phyloP scores from a whole-genome alignment of 1,140 invertebrate species.

The Atopsyche davidsoni region DNA sequence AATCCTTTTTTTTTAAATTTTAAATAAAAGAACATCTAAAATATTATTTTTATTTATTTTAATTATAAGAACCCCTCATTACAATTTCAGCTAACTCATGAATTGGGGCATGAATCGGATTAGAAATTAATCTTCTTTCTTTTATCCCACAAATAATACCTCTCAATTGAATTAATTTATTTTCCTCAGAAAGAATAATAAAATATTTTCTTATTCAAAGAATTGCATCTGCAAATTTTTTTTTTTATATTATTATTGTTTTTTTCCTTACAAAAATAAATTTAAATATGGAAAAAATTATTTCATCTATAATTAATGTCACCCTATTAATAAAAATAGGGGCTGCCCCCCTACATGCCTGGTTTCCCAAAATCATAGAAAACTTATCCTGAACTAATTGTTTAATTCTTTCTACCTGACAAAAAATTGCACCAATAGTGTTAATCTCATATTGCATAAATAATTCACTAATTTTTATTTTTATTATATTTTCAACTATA shows the following conservation, averaged over 20 bases:
- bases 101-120: constrained; percentile 47
- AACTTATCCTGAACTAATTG: constrained; percentile 41
- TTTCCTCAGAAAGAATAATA: constrained; percentile 41
- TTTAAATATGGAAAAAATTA: no score
- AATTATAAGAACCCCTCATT: constrained; percentile 44
- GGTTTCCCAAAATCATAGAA: constrained; percentile 47
- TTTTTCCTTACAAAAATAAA: no score
- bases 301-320: no score
- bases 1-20: constrained; percentile 46
- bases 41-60: constrained; percentile 23
- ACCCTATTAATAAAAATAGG: constrained; percentile 44
- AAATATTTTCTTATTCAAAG: constrained; percentile 50
- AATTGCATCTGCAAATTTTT: no score
- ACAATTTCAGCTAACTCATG: constrained; percentile 46
- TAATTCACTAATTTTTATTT: constrained; percentile 36
- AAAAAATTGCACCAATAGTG: constrained; percentile 49
- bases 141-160: constrained; percentile 46
- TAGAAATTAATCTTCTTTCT: constrained; percentile 51
- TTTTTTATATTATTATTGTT: no score
- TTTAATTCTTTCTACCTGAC: constrained; percentile 45
- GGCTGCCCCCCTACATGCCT: constrained; percentile 44
- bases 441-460: constrained; percentile 40
- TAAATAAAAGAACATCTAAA: constrained; percentile 36
- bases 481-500: constrained; percentile 39
- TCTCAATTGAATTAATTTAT: constrained; percentile 42